Base-by-base conservation (phyloP, 2,797 vertebrate species). In the Pseudotriccus pelzelni region DNA sequence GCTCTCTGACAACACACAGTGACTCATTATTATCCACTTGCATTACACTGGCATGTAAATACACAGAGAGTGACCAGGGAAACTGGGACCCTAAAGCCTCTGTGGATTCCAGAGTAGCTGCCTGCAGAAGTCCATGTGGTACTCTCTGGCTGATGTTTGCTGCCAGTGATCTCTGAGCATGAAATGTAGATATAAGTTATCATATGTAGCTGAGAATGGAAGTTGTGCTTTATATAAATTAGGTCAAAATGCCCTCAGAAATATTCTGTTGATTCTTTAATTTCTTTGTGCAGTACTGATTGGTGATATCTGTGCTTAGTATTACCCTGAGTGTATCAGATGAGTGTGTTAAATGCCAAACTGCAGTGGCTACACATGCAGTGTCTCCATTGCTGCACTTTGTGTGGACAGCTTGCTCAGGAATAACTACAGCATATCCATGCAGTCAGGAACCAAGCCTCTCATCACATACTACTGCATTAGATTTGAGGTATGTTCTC, bases 111-210 rank as follows among this genome's bases (percentile, higher is more conserved):
- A 62, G 34, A 0, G 2, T 23, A 20, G 22, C 46, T 78, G n/a
- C 16, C 34, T 2, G 6, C 16, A 1, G 10, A 37, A 25, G 16
- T 3, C 2, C 0, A 0, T 55, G 6, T 0, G 0, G 13, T 59
- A 39, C 10, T 90, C 9, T 86, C 47, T 70, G 32, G 6, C 10
- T 52, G 36, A 32, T 68, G 13, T 20, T 58, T 12, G 2, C 25
- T 75, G 18, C 19, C 25, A 49, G 17, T n/a, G 37, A 44, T 53
- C 11, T 60, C 62, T 87, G 14, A 74, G 44, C 24, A 34, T 32
- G 36, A 90, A 85, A 66, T 4, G 18, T 49, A 64, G 75, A 52
- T 37, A 14, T 15, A 60, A 72, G 3, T 2, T 66, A 58, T 30
- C 6, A 2, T 47, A 17, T 43, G 39, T 20, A 44, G 53, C 14